Conservation (phyloP, 1,140 invertebrate genomes). For the Drosophila burlai region DNA sequence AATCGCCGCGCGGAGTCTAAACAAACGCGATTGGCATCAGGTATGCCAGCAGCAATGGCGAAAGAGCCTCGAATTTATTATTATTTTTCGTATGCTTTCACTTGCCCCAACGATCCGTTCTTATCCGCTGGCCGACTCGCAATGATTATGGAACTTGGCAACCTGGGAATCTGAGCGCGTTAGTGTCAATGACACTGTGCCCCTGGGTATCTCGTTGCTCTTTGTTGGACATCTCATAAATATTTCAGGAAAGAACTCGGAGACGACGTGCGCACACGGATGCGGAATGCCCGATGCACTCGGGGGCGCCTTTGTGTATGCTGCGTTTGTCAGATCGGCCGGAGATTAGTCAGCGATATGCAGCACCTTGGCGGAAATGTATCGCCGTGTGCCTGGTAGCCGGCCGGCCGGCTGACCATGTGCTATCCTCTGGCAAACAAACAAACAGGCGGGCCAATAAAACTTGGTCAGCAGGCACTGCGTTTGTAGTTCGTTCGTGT, state of each 20-base stretch:
- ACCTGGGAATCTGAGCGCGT: background rate
- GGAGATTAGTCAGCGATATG: slow-evolving; percentile 10
- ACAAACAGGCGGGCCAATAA: slow-evolving; percentile 44
- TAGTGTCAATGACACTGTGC: slow-evolving; percentile 38
- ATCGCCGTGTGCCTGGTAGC: slow-evolving; percentile 9
- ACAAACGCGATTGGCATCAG: slow-evolving; percentile 55
- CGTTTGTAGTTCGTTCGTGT: slow-evolving; percentile 18
- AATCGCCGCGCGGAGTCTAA: slow-evolving; percentile 58
- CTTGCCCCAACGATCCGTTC: slow-evolving; percentile 11
- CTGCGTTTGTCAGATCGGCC: slow-evolving; percentile 3
- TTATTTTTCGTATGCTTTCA: slow-evolving; percentile 15
- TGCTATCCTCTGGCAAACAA: slow-evolving; percentile 48
- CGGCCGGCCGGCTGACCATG: slow-evolving; percentile 46
- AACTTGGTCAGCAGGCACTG: slow-evolving; percentile 23
- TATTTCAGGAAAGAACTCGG: slow-evolving; percentile 12
- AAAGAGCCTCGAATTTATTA: slow-evolving; percentile 11
- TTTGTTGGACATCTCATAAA: slow-evolving; percentile 36
- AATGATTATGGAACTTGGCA: slow-evolving; percentile 3
- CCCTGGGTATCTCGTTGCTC: slow-evolving; percentile 7
- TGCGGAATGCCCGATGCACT: slow-evolving; percentile 26
- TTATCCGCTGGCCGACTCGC: slow-evolving; percentile 11
- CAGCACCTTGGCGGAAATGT: slow-evolving; percentile 18
- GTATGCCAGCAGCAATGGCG: slow-evolving; percentile 50
- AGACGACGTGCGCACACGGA: background rate
- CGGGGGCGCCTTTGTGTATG: slow-evolving; percentile 42